Base-by-base conservation (phyloP, 2,113 vertebrate species). In the Peromyscus californicus region DNA sequence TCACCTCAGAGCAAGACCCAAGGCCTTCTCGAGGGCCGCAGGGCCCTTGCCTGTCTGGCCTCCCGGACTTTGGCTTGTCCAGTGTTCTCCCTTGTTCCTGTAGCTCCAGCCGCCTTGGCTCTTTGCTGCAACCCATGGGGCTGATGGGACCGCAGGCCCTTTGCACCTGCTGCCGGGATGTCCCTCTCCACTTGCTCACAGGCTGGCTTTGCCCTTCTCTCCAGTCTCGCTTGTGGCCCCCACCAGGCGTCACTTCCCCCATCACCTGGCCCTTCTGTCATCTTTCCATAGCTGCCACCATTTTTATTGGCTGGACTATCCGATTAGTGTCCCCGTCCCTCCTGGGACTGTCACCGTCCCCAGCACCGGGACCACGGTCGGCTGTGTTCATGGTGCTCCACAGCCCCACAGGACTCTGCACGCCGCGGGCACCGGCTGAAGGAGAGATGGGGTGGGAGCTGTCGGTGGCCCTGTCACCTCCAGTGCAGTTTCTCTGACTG, bases 81-180 rank as follows among this genome's bases (percentile, higher is more conserved):
- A 26, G 59, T 4, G 3, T 63, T 22, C 74, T 80, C 36, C 29
- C 67, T 54, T 6, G 10, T 29, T 75, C 16, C 1, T 72, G 74
- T 21, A 51, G 76, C 16, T 91, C 39, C 36, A 63, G 33, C n/a
- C 31, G 63, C 63, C 17, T 1, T 13, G 65, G 9, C 36, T 88
- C 54, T 26, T 7, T 21, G 31, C 48, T 69, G 36, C 31, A 9
- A 19, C 67, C 65, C 22, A 29, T 24, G 7, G 29, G 24, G 61
- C 13, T 8, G 33, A 19, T 8, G 76, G 54, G 21, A 39, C 86
- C 90, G 39, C 84, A 65, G 92, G 96, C 67, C 95, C 96, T 96
- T 94, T 84, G 91, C 12, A 45, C 78, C 26, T 87, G 82, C 89
- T 63, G 29, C 75, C 82, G n/a, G 42, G 12, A 10, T n/a, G 26